Evolutionary conservation across 1,140 invertebrate genomes (phyloP).

Genomic region (Heliconius congener): DNA sequence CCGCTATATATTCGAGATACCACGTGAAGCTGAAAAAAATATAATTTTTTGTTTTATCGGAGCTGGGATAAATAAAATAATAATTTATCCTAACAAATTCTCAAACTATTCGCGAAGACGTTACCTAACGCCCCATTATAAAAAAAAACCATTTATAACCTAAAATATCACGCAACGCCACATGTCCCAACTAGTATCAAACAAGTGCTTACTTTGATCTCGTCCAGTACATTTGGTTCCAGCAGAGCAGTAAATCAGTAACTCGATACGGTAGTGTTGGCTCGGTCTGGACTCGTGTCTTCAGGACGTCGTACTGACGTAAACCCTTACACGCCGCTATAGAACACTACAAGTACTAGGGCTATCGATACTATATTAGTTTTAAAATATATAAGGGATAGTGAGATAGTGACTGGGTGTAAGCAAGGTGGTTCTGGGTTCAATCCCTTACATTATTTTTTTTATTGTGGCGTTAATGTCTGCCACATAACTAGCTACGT

Average conservation of each 20-base stretch:
- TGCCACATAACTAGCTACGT: too few relatives aligned
- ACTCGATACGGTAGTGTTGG: slow-evolving; percentile 32
- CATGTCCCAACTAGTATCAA: neutral
- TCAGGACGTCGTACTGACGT: slow-evolving; percentile 25
- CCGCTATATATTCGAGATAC: too few relatives aligned
- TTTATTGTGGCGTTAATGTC: too few relatives aligned
- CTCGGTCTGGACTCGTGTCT: slow-evolving; percentile 23
- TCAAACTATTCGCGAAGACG: too few relatives aligned
- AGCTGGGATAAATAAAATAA: too few relatives aligned
- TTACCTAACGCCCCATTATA: too few relatives aligned
- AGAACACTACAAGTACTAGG: slow-evolving; percentile 41
- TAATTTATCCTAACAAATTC: too few relatives aligned
- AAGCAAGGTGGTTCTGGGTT: neutral
- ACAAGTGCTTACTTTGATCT: neutral
- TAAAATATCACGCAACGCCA: neutral
- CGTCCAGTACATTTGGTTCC: neutral
- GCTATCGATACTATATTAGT: neutral
- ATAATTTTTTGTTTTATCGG: too few relatives aligned
- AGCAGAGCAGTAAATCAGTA: slow-evolving; percentile 32
- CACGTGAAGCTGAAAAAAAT: too few relatives aligned
- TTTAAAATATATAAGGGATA: too few relatives aligned
- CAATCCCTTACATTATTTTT: too few relatives aligned
- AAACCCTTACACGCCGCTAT: slow-evolving; percentile 29
- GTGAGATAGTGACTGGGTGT: neutral
- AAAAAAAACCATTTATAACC: too few relatives aligned